phyloP scores from a whole-genome alignment of 2,113 vertebrate species.

The Phylloscopus trochilus region DNA sequence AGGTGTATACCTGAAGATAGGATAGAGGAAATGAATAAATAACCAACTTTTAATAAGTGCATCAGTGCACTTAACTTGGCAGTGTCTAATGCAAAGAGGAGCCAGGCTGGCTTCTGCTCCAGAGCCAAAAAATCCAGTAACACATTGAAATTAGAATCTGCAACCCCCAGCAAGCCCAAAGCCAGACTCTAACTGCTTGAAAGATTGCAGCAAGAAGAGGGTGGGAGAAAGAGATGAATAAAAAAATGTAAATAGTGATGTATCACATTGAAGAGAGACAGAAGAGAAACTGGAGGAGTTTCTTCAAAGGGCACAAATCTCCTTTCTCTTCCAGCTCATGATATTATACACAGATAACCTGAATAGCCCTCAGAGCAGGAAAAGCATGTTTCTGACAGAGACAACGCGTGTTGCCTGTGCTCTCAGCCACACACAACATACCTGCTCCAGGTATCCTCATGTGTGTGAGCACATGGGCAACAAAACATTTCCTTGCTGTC shows the following conservation, averaged over 20 bases:
- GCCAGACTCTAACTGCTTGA: neutral
- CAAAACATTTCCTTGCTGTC: neutral
- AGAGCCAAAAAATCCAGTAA: neutral
- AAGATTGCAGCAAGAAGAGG: neutral
- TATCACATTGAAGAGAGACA: neutral
- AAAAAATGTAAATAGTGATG: neutral
- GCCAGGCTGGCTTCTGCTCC: neutral
- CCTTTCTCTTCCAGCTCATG: neutral
- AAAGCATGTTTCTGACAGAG: neutral
- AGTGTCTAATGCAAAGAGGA: neutral
- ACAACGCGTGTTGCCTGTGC: fast-evolving
- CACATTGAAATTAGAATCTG: neutral
- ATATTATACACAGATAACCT: neutral
- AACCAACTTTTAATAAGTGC: conserved; percentile 22
- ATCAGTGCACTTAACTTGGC: neutral
- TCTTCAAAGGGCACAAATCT: neutral
- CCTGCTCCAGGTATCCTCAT: neutral
- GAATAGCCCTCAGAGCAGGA: neutral
- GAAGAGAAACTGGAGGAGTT: neutral
- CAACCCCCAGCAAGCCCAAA: neutral
- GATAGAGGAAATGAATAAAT: neutral
- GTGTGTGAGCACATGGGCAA: neutral
- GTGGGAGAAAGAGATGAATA: neutral
- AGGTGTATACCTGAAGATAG: neutral
- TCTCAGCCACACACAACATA: neutral